Evolutionary conservation across 2,888 invertebrate genomes (phyloP).

Genomic region (Drosophila limbata): DNA sequence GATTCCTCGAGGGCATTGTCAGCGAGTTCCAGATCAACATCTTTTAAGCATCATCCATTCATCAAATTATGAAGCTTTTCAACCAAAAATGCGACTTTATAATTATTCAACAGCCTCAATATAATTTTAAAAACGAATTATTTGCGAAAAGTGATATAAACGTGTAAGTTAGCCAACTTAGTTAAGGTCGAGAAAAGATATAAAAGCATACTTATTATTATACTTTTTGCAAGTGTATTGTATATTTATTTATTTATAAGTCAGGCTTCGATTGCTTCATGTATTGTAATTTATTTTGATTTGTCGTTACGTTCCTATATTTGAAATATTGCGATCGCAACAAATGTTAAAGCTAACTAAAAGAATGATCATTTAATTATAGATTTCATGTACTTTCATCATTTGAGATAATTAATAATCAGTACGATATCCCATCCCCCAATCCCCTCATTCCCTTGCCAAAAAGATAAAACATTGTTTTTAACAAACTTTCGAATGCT

Average conservation of each 20-base stretch:
- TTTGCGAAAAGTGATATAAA: slow-evolving; percentile 84
- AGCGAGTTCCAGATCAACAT: slow-evolving; percentile 84
- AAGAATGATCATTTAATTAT: slow-evolving; percentile 13
- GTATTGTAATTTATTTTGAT: slow-evolving; percentile 53
- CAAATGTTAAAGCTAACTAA: slow-evolving; percentile 25
- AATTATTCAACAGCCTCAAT: slow-evolving; percentile 73
- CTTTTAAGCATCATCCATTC: slow-evolving; percentile 66
- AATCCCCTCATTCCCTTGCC: slow-evolving; percentile 33
- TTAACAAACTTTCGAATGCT: slow-evolving; percentile 40
- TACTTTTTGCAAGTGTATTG: slow-evolving; percentile 29
- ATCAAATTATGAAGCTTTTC: slow-evolving; percentile 39
- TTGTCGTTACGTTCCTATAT: slow-evolving; percentile 74
- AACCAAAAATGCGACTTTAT: slow-evolving; percentile 64
- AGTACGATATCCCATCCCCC: slow-evolving; percentile 9
- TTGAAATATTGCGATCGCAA: slow-evolving; percentile 21
- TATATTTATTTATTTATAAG: slow-evolving; percentile 66
- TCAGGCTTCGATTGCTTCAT: slow-evolving; percentile 49
- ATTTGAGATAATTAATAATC: slow-evolving; percentile 33
- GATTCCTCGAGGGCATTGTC: slow-evolving; percentile 83
- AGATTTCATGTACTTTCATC: slow-evolving; percentile 19
- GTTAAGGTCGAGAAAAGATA: slow-evolving; percentile 47
- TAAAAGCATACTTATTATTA: slow-evolving; percentile 11
- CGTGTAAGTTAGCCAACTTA: slow-evolving; percentile 80
- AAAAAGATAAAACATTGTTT: slow-evolving; percentile 27
- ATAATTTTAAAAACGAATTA: slow-evolving; percentile 72